Conservation (phyloP, 2,797 vertebrate species). For the Mormyrops attenuatus region DNA sequence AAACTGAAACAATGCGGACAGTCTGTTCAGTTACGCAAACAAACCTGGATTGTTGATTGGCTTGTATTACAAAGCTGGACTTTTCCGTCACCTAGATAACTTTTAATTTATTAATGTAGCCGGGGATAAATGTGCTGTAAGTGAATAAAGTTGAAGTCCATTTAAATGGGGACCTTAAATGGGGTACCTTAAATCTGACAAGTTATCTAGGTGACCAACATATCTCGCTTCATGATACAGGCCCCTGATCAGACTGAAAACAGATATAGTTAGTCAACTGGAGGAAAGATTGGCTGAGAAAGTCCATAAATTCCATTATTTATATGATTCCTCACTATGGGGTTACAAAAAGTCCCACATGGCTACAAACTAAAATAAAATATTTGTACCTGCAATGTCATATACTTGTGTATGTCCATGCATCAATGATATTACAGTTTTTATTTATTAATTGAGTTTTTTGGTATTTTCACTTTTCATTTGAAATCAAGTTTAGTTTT, state of each 20-base stretch:
- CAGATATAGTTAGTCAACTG: background rate
- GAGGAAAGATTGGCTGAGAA: background rate
- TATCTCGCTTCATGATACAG: background rate
- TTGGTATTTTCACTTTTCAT: background rate
- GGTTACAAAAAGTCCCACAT: background rate
- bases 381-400: background rate
- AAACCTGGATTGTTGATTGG: too few relatives aligned
- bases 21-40: too few relatives aligned
- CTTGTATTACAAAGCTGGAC: too few relatives aligned
- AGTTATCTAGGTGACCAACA: background rate
- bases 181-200: background rate
- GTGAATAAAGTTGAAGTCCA: background rate
- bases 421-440: background rate
- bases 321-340: background rate
- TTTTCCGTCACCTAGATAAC: too few relatives aligned
- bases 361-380: background rate
- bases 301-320: background rate
- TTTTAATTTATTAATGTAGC: background rate
- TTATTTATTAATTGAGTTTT: background rate
- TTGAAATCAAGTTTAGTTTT: background rate
- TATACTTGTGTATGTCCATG: background rate
- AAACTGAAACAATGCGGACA: too few relatives aligned
- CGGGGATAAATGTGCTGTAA: background rate
- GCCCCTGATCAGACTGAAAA: background rate
- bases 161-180: background rate